These are phyloP conservation scores for Hephaestus fuliginosus DNA, from an alignment of 2,797 vertebrate species.

Conservation along the genomic window DNA sequence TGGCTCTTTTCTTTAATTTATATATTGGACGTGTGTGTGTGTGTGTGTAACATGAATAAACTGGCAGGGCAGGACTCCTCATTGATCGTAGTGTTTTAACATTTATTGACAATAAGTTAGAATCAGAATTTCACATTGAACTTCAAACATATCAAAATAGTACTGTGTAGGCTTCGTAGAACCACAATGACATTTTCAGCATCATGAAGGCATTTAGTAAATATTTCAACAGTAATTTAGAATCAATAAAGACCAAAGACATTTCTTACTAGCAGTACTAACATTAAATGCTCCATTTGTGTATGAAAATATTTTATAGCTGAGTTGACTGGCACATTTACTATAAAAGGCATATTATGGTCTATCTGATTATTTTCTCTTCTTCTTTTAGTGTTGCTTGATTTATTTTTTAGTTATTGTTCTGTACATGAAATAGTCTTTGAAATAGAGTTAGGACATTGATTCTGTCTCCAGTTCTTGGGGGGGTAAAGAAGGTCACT, in stretches of 20 bases:
- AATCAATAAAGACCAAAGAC: conserved; percentile 62
- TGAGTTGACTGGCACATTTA: conserved; percentile 62
- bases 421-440: conserved; percentile 51
- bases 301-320: conserved; percentile 78
- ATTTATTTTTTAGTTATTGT: conserved; percentile 10
- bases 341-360: conserved; percentile 65
- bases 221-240: conserved; percentile 49
- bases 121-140: conserved; percentile 66
- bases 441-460: conserved; percentile 28
- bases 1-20: conserved; percentile 31
- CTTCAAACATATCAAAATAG: conserved; percentile 81
- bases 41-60: background rate
- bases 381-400: background rate
- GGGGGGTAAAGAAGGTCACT: conserved; percentile 42
- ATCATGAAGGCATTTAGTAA: conserved; percentile 66
- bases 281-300: conserved; percentile 62
- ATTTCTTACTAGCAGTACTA: conserved; percentile 37
- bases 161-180: conserved; percentile 63
- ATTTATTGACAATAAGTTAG: conserved; percentile 75
- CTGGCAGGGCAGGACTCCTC: background rate
- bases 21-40: background rate
- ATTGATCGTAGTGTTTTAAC: conserved; percentile 32
- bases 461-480: conserved; percentile 44
- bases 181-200: conserved; percentile 58
- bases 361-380: conserved; percentile 44